A percentile compares a stretch with the other conserved stretches of the same genome.
phyloP scores from a whole-genome alignment of 2,888 invertebrate species.

The Bhutanitis thaidina region DNA sequence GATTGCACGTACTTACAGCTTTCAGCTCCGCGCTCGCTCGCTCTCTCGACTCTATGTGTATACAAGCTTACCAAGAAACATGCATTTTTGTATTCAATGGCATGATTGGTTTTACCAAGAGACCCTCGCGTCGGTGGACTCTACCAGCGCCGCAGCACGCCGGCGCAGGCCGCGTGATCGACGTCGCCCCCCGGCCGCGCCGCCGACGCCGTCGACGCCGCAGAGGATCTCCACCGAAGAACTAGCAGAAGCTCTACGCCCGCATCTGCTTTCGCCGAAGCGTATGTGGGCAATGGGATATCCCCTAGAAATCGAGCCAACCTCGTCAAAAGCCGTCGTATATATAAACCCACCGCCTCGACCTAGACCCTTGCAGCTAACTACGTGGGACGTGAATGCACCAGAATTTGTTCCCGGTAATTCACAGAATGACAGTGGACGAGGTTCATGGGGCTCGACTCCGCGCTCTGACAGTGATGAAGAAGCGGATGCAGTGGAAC shows the following conservation, averaged over 20 bases:
- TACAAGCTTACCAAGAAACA: slow-evolving; percentile 64
- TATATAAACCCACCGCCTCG: slow-evolving; percentile 79
- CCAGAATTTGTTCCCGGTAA: slow-evolving; percentile 82
- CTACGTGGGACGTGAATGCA: slow-evolving; percentile 83
- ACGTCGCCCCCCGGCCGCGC: slow-evolving; percentile 68
- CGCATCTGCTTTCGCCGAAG: slow-evolving; percentile 81
- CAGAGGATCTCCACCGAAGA: slow-evolving; percentile 79
- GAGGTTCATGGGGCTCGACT: slow-evolving; percentile 76
- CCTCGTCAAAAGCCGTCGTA: slow-evolving; percentile 82
- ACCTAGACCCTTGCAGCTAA: slow-evolving; percentile 53
- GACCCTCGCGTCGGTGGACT: slow-evolving; percentile 64
- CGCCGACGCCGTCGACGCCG: slow-evolving; percentile 51
- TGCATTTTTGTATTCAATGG: slow-evolving; percentile 72
- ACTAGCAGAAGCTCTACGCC: slow-evolving; percentile 78
- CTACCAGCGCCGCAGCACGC: slow-evolving; percentile 64
- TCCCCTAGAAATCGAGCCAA: slow-evolving; percentile 82
- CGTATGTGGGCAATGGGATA: slow-evolving; percentile 85
- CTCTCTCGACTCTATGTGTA: slow-evolving; percentile 76
- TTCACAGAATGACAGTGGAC: slow-evolving; percentile 76
- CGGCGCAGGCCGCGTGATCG: slow-evolving; percentile 67
- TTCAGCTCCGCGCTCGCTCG: slow-evolving; percentile 65
- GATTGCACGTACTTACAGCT: slow-evolving; percentile 67
- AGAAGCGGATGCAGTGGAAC: slow-evolving; percentile 79
- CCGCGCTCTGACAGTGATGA: slow-evolving; percentile 79
- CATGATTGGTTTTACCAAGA: slow-evolving; percentile 76